A percentile compares a stretch with the other conserved stretches of the same genome.
Conservation (phyloP, 2,797 vertebrate genomes). For the Prionace glauca region DNA sequence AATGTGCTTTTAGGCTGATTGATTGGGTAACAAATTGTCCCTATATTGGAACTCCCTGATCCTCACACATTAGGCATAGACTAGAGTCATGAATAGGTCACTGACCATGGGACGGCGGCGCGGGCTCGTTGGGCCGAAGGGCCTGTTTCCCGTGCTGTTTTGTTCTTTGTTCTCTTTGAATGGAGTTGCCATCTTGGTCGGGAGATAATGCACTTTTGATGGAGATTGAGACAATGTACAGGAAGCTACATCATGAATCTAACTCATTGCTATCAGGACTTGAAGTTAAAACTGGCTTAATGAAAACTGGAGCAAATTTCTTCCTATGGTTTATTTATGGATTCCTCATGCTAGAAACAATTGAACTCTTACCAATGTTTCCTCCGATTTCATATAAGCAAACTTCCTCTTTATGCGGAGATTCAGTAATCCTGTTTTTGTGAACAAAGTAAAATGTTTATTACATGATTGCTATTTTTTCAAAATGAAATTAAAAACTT, state of each 20-base stretch:
- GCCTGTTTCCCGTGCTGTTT: no score
- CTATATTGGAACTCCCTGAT: no score
- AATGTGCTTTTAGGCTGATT: no score
- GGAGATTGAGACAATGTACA: not conserved
- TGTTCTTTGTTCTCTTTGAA: no score
- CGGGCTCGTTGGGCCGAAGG: no score
- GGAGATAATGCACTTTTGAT: not conserved
- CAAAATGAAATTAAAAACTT: not conserved
- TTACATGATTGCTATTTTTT: not conserved
- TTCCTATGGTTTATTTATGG: not conserved
- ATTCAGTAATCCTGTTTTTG: conserved; percentile 56
- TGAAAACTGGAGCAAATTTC: not conserved
- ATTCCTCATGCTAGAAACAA: not conserved
- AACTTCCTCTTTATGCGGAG: conserved; percentile 69
- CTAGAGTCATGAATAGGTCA: no score
- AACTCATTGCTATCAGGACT: not conserved
- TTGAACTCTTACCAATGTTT: conserved; percentile 76
- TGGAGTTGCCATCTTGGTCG: not conserved
- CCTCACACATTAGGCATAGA: no score
- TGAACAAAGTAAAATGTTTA: conserved; percentile 36
- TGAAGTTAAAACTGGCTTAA: not conserved
- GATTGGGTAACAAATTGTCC: no score
- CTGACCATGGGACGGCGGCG: no score
- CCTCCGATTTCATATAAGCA: conserved; percentile 85
- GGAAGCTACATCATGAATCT: not conserved